Conservation (phyloP, 2,888 invertebrate species). For the Salpingus planirostris region DNA sequence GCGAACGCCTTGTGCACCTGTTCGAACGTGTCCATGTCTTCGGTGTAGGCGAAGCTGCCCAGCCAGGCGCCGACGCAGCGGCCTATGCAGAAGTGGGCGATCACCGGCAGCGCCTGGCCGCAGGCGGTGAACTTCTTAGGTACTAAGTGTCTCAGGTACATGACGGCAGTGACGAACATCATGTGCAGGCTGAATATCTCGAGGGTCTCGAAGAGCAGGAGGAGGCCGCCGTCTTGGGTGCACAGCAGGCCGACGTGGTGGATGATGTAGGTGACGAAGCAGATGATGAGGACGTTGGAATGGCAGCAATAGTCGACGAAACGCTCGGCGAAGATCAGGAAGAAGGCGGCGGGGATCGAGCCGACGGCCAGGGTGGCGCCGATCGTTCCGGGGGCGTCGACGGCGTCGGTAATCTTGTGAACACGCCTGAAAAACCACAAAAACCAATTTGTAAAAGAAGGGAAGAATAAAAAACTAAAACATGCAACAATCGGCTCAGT, state of each 20-base stretch:
- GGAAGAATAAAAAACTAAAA: too few species aligned
- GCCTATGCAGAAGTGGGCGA: slow-evolving; percentile 72
- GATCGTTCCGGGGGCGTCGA: slow-evolving; percentile 50
- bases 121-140: slow-evolving; percentile 68
- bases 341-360: slow-evolving; percentile 59
- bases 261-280: slow-evolving; percentile 73
- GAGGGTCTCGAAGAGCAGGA: slow-evolving; percentile 60
- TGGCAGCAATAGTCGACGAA: slow-evolving; percentile 77
- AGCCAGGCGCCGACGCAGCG: slow-evolving; percentile 65
- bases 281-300: slow-evolving; percentile 72
- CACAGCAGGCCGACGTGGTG: slow-evolving; percentile 51
- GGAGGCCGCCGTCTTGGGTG: slow-evolving; percentile 52
- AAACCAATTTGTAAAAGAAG: too few species aligned
- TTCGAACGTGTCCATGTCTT: slow-evolving; percentile 38
- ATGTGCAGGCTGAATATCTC: slow-evolving; percentile 70
- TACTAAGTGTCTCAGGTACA: slow-evolving; percentile 73
- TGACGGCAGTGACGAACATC: slow-evolving; percentile 70
- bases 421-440: too few species aligned
- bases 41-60: slow-evolving; percentile 44
- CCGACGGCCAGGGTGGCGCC: slow-evolving; percentile 60
- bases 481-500: too few species aligned
- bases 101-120: slow-evolving; percentile 69
- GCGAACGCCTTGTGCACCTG: slow-evolving; percentile 58
- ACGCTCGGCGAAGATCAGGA: slow-evolving; percentile 69
- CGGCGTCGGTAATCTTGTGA: too few species aligned